Evolutionary conservation across 2,113 vertebrate species (phyloP).

Genomic region (Megaleporinus macrocephalus): DNA sequence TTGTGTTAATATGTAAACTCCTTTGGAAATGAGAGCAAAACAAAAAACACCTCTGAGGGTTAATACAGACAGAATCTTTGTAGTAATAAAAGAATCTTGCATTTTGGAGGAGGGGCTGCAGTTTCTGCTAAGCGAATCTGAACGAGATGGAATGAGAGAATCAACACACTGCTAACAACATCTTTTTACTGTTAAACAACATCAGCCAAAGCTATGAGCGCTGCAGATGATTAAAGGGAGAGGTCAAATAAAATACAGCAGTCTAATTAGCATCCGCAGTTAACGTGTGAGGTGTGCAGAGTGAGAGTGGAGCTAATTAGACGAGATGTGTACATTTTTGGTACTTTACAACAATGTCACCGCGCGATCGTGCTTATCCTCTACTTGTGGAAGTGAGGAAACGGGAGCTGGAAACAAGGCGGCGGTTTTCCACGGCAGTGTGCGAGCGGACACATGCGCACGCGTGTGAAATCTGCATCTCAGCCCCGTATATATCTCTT

Average conservation of each 20-base stretch:
- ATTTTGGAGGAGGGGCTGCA: background rate
- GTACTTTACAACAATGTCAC: conserved; percentile 33
- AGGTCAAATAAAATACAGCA: conserved; percentile 36
- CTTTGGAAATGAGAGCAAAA: too few species aligned
- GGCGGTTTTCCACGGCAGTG: background rate
- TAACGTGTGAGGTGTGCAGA: conserved; percentile 40
- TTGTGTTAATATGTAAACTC: too few species aligned
- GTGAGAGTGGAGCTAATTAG: conserved; percentile 67
- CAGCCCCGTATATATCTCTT: conserved; percentile 32
- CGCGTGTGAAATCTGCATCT: conserved; percentile 53
- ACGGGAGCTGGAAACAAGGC: background rate
- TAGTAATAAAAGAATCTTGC: background rate
- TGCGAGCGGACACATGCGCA: background rate
- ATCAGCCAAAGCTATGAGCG: conserved; percentile 30
- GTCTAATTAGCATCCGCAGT: conserved; percentile 43
- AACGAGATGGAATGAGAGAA: background rate
- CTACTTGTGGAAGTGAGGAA: conserved; percentile 10
- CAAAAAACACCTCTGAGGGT: too few species aligned
- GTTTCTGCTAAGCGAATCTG: background rate
- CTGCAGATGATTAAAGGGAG: conserved; percentile 44
- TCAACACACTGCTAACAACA: background rate
- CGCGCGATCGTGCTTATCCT: conserved; percentile 26
- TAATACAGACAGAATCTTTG: background rate
- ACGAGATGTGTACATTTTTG: conserved; percentile 61
- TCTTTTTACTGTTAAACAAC: background rate